A percentile compares a stretch with the other conserved stretches of the same genome.
Evolutionary conservation across 2,113 vertebrate genomes (phyloP).

Genomic region (Arizona elegans): DNA sequence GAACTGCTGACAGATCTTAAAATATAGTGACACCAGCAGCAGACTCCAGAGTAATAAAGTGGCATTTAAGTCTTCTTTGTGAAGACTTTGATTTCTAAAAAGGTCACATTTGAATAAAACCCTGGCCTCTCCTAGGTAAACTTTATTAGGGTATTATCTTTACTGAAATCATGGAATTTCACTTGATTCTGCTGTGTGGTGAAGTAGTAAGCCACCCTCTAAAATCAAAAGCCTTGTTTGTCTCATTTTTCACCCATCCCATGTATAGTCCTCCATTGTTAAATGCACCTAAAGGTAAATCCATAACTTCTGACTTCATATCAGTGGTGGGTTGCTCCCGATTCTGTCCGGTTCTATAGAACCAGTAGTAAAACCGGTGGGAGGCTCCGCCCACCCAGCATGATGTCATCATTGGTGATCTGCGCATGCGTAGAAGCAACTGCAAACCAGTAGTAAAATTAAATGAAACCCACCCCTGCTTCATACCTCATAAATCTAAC

Average conservation of each 20-base stretch:
- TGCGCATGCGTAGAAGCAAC: too few relatives aligned
- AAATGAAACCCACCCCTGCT: background rate
- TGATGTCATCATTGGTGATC: too few relatives aligned
- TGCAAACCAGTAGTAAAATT: too few relatives aligned
- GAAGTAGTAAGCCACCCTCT: conserved; percentile 5
- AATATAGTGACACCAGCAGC: conserved; percentile 25
- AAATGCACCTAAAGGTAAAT: conserved; percentile 23
- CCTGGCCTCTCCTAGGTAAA: conserved; percentile 42
- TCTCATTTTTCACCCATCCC: background rate
- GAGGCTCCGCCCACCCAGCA: too few relatives aligned
- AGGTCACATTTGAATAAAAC: conserved; percentile 65
- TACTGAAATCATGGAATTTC: conserved; percentile 28
- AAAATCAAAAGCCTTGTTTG: background rate
- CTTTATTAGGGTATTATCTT: conserved; percentile 53
- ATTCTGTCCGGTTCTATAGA: too few relatives aligned
- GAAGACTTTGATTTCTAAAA: conserved; percentile 48
- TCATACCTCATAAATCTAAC: conserved; percentile 22
- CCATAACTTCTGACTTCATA: conserved; percentile 30
- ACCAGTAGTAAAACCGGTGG: too few relatives aligned
- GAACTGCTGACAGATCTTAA: conserved; percentile 50
- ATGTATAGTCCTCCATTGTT: conserved; percentile 7
- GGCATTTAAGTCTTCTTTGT: conserved; percentile 42
- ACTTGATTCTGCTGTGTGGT: conserved; percentile 10
- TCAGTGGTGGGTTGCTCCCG: too few relatives aligned
- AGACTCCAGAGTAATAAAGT: conserved; percentile 37